These are phyloP conservation scores for Hyphantria cunea DNA, from an alignment of 1,140 invertebrate species.

Conservation along the genomic window DNA sequence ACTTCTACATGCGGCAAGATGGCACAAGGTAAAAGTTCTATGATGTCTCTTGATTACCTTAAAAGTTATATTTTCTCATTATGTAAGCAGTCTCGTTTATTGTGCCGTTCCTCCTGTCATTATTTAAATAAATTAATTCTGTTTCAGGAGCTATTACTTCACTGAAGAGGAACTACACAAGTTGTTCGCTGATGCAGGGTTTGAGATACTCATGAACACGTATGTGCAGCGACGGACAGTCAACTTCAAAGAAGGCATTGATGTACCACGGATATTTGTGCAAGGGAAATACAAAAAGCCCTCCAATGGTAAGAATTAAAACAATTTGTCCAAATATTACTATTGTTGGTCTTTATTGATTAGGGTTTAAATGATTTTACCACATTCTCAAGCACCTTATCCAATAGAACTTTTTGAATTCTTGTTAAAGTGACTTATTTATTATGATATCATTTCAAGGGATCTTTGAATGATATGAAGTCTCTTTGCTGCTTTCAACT, in stretches of 20 bases:
- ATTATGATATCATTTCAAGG: too few relatives aligned
- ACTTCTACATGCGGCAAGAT: conserved; percentile 98
- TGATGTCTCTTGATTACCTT: too few relatives aligned
- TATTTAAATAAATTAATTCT: too few relatives aligned
- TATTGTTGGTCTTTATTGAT: too few relatives aligned
- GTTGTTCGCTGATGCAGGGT: conserved; percentile 86
- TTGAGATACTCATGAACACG: conserved; percentile 84
- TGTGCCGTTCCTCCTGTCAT: too few relatives aligned
- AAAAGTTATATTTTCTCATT: neutral
- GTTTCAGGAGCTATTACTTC: conserved; percentile 90
- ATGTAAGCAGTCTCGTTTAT: neutral
- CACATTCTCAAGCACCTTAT: too few relatives aligned
- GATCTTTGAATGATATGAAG: too few relatives aligned
- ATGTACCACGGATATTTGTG: conserved; percentile 95
- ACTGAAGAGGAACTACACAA: conserved; percentile 85
- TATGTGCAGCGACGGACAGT: conserved; percentile 94
- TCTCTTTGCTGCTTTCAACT: too few relatives aligned
- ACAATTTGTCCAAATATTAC: neutral
- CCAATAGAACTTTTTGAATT: too few relatives aligned
- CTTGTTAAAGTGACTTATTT: too few relatives aligned
- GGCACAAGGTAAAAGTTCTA: conserved; percentile 91
- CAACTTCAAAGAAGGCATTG: conserved; percentile 94
- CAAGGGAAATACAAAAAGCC: conserved; percentile 93
- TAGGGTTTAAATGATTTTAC: too few relatives aligned
- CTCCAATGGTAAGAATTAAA: conserved; percentile 4